A percentile compares a stretch with the other conserved stretches of the same genome.
phyloP scores from a whole-genome alignment of 2,113 vertebrate genomes.

The Amphiprion ocellaris region DNA sequence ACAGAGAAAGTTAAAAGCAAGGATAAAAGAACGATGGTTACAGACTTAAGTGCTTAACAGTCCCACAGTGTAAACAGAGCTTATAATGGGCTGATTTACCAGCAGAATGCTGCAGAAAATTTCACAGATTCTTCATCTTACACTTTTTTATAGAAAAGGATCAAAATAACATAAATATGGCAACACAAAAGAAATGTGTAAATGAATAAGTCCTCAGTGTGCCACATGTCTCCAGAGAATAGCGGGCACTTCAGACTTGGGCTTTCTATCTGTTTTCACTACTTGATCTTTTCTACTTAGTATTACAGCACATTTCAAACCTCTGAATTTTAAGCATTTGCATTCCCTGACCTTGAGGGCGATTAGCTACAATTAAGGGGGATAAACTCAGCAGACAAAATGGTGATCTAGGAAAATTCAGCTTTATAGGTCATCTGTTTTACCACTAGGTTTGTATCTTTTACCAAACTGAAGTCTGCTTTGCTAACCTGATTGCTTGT shows the following conservation, averaged over 20 bases:
- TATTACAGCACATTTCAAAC: not conserved
- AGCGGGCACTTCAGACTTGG: not conserved
- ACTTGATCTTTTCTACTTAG: not conserved
- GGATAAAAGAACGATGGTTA: not conserved
- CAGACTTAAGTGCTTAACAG: constrained; percentile 21
- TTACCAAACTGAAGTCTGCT: not conserved
- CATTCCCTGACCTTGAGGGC: not conserved
- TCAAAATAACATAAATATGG: not conserved
- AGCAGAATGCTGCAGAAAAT: not conserved
- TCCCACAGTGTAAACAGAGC: not conserved
- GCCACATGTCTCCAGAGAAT: not conserved
- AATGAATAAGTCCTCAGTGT: not conserved
- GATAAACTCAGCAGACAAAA: not conserved
- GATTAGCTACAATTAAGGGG: not conserved
- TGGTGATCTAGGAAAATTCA: too few relatives aligned
- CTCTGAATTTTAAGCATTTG: not conserved
- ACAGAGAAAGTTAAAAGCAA: constrained; percentile 9
- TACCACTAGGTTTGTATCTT: not conserved
- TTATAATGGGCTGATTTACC: not conserved
- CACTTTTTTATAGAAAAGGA: not conserved
- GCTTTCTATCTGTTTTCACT: not conserved
- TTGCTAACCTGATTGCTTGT: not conserved
- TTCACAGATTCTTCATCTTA: not conserved
- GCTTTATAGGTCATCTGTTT: not conserved
- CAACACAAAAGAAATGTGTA: not conserved